Conservation (phyloP, 2,797 vertebrate genomes). For the Cryptoblepharus egeriae region DNA sequence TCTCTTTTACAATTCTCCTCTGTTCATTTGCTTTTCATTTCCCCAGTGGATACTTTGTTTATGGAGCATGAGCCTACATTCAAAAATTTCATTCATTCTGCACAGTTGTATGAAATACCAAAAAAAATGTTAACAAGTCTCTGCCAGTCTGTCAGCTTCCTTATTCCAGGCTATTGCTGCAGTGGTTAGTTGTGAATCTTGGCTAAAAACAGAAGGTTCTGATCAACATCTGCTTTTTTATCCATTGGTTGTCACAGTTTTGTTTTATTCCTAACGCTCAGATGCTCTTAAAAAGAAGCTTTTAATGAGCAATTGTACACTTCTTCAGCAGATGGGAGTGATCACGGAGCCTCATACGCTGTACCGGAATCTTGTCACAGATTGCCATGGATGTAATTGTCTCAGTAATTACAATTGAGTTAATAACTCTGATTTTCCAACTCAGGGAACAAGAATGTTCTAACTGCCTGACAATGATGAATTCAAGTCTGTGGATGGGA, state of each 20-base stretch:
- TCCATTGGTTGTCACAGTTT: neutral
- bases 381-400: constrained; percentile 15
- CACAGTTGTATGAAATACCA: constrained; percentile 1
- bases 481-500: neutral
- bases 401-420: neutral
- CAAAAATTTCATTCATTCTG: neutral
- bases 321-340: constrained; percentile 43
- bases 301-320: constrained; percentile 42
- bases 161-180: neutral
- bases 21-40: neutral
- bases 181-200: neutral
- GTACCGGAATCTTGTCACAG: neutral
- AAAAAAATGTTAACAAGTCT: neutral
- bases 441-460: neutral
- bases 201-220: constrained; percentile 2
- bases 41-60: neutral
- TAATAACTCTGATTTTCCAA: constrained; percentile 2
- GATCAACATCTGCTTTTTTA: constrained; percentile 27
- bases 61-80: constrained; percentile 1
- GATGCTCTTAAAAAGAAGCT: constrained; percentile 37
- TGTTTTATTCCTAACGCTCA: constrained; percentile 20
- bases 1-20: neutral
- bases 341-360: constrained; percentile 1
- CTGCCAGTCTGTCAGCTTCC: neutral
- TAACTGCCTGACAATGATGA: neutral